Conservation (phyloP, 2,113 vertebrate species). For the Psilopogon haemacephalus region DNA sequence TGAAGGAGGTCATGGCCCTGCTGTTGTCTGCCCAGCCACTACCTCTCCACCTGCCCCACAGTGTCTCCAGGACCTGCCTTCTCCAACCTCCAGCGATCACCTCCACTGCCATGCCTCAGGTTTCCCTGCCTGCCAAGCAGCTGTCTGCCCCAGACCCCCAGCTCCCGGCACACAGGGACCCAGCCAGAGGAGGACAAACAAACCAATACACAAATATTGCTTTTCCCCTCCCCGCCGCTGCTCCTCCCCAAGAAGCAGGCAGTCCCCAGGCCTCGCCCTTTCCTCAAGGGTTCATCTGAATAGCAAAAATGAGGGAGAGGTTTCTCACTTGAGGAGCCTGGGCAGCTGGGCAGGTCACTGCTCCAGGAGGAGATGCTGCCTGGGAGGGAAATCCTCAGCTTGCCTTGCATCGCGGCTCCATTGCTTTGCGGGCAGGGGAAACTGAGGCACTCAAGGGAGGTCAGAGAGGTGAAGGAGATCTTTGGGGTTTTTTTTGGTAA, state of each 20-base stretch:
- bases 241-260: not conserved
- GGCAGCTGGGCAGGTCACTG: not conserved
- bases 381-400: not conserved
- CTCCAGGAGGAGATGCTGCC: not conserved
- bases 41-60: not conserved
- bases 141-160: rapidly evolving
- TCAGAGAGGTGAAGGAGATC: not conserved
- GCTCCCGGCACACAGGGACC: not conserved
- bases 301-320: constrained; percentile 55
- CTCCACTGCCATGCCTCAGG: not conserved
- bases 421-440: not conserved
- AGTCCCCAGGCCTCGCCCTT: constrained; percentile 17
- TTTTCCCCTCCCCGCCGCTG: not conserved
- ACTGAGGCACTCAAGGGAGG: not conserved
- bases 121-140: not conserved
- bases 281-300: constrained; percentile 49
- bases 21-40: rapidly evolving
- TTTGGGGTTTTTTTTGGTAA: not conserved
- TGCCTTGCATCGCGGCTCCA: not conserved
- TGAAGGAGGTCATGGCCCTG: not conserved
- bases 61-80: rapidly evolving
- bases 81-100: not conserved
- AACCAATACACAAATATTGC: constrained; percentile 10
- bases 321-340: not conserved
- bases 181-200: constrained; percentile 2